Conservation (phyloP, 2,113 vertebrate species). For the Antechinus stuartii region DNA sequence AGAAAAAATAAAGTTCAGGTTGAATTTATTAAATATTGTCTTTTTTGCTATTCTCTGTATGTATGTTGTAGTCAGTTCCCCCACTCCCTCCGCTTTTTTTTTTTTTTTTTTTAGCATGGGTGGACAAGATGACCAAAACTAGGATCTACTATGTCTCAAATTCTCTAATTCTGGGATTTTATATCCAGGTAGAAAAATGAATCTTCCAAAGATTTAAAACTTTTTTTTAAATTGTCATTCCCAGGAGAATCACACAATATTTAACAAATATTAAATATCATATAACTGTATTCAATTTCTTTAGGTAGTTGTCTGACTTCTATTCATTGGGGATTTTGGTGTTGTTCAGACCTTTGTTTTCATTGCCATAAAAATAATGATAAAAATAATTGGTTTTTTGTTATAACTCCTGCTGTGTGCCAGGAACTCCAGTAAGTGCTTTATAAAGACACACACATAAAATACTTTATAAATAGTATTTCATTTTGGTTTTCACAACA, state of each 20-base stretch:
- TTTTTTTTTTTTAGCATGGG: not conserved
- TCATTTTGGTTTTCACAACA: not conserved
- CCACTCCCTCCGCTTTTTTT: too few relatives aligned
- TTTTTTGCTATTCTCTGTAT: not conserved
- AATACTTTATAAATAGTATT: not conserved
- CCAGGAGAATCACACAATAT: too few relatives aligned
- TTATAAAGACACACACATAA: not conserved
- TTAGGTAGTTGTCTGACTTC: not conserved
- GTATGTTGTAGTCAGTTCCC: too few relatives aligned
- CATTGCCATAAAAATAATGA: too few relatives aligned
- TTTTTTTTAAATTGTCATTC: not conserved
- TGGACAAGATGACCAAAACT: not conserved
- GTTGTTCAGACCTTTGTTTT: not conserved
- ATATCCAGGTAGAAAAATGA: not conserved
- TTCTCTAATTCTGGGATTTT: not conserved
- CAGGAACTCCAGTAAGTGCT: not conserved
- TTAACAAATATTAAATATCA: not conserved
- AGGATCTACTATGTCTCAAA: not conserved
- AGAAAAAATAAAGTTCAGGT: not conserved
- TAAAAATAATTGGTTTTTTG: not conserved
- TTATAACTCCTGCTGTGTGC: not conserved
- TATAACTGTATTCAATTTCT: not conserved
- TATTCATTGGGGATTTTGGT: not conserved
- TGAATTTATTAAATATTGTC: not conserved
- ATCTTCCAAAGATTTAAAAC: not conserved